Conservation (phyloP, 2,888 invertebrate species). For the Cactoblastis cactorum region DNA sequence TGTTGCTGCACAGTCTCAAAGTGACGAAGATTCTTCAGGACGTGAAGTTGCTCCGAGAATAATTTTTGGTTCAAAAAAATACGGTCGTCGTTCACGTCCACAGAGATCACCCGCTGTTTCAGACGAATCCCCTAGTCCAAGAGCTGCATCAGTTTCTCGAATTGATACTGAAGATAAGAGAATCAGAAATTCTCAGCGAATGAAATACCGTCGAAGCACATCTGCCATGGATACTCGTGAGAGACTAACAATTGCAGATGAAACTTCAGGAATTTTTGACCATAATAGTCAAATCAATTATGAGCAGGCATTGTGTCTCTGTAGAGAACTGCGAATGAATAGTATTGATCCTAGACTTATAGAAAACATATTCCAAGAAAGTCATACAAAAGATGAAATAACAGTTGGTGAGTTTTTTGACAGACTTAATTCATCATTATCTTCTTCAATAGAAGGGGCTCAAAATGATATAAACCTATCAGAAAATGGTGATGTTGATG, state of each 20-base stretch:
- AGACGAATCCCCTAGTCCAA: conserved; percentile 35
- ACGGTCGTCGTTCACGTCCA: conserved; percentile 85
- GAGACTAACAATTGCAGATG: conserved; percentile 21
- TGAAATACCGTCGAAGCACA: conserved; percentile 48
- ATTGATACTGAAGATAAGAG: conserved; percentile 39
- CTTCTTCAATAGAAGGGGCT: conserved; percentile 46
- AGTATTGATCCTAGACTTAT: conserved; percentile 53
- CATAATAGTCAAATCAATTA: conserved; percentile 56
- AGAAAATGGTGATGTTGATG: conserved; percentile 16
- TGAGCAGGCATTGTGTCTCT: conserved; percentile 55
- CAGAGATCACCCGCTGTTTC: conserved; percentile 40
- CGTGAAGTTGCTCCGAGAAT: conserved; percentile 86
- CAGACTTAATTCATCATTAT: conserved; percentile 53
- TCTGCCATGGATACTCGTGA: conserved; percentile 49
- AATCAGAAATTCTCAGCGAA: conserved; percentile 36
- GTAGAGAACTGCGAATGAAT: conserved; percentile 58
- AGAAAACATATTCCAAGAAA: conserved; percentile 54
- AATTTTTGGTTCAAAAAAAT: conserved; percentile 86
- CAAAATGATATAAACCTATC: conserved; percentile 22
- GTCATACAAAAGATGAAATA: conserved; percentile 37
- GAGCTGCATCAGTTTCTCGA: conserved; percentile 57
- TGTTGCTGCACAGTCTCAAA: conserved; percentile 34
- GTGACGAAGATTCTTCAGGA: conserved; percentile 80
- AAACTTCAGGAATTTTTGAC: conserved; percentile 36
- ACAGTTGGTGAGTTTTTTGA: conserved; percentile 71